Percentiles rank a stretch among this genome's conserved stretches.
Conservation (phyloP, 2,888 invertebrate species). For the Caenorhabditis drosophilae region DNA sequence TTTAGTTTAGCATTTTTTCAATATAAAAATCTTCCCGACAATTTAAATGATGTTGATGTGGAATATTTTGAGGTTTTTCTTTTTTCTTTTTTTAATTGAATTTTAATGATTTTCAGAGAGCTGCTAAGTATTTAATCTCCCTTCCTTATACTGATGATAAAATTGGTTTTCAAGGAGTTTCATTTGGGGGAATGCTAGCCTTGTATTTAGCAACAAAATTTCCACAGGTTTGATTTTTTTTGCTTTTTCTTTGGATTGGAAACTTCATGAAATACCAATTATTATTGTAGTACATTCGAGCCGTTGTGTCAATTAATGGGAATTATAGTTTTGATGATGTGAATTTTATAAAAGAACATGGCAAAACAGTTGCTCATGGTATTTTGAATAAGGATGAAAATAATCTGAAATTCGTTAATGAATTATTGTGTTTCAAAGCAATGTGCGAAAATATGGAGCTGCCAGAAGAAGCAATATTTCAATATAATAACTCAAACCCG, state of each 20-base stretch:
- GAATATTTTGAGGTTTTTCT: constrained; percentile 27
- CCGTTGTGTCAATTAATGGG: constrained; percentile 28
- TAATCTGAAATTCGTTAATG: constrained; percentile 14
- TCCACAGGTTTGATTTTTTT: too few species aligned
- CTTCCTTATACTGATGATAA: constrained; percentile 10
- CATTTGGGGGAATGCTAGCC: constrained; percentile 21
- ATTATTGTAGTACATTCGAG: too few species aligned
- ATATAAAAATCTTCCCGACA: constrained; percentile 14
- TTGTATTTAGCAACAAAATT: constrained; percentile 21
- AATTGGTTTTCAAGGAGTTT: constrained; percentile 32
- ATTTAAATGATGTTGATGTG: constrained; percentile 11
- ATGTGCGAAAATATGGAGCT: constrained; percentile 5
- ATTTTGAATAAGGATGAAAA: constrained; percentile 6
- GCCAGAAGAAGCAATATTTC: constrained; percentile 10
- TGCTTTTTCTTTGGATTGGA: too few species aligned
- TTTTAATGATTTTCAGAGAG: constrained; percentile 11
- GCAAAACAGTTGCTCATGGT: neutral
- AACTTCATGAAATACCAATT: too few species aligned
- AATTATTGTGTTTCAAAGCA: constrained; percentile 14
- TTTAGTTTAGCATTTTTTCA: constrained; percentile 29
- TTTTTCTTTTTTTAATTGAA: too few species aligned
- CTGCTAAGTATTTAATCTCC: constrained; percentile 19
- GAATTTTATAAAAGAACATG: constrained; percentile 9
- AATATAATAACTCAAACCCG: constrained; percentile 7
- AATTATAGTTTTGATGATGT: constrained; percentile 17